Evolutionary conservation across 1,140 invertebrate species (phyloP).

Genomic region (Drosophila virilis): DNA sequence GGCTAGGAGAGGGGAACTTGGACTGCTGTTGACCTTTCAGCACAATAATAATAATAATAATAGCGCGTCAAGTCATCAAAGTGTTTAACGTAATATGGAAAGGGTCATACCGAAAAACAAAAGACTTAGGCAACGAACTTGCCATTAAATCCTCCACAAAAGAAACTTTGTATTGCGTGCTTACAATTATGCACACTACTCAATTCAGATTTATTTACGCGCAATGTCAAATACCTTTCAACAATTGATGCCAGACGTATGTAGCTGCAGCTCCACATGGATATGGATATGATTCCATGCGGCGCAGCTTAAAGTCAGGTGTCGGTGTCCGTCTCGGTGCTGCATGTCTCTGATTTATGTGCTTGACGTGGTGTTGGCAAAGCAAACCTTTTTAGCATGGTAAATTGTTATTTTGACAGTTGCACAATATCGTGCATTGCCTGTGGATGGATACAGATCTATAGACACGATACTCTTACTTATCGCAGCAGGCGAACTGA

Average conservation of each 20-base stretch:
- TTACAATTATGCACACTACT: slow-evolving; percentile 54
- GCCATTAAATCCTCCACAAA: slow-evolving; percentile 54
- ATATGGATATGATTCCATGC: slow-evolving; percentile 13
- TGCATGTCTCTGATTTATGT: slow-evolving; percentile 44
- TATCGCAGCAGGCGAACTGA: slow-evolving; percentile 41
- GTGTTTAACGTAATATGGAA: slow-evolving; percentile 38
- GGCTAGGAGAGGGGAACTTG: slow-evolving; percentile 22
- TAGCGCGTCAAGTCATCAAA: slow-evolving; percentile 35
- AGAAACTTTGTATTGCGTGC: slow-evolving; percentile 49
- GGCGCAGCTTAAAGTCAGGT: slow-evolving; percentile 40
- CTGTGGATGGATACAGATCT: slow-evolving; percentile 67
- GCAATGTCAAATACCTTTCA: slow-evolving; percentile 47
- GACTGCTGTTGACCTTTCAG: slow-evolving; percentile 76
- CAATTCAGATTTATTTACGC: slow-evolving; percentile 44
- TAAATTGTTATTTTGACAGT: slow-evolving; percentile 80
- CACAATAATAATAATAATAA: slow-evolving; percentile 40
- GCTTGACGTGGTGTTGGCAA: slow-evolving; percentile 42
- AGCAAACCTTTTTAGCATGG: slow-evolving; percentile 46
- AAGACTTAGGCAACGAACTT: slow-evolving; percentile 81
- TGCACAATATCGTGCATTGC: slow-evolving; percentile 75
- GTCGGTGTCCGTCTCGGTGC: slow-evolving; percentile 35
- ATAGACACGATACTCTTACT: slow-evolving; percentile 53
- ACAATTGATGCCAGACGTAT: slow-evolving; percentile 30
- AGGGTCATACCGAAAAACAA: slow-evolving; percentile 62
- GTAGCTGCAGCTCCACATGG: slow-evolving; percentile 5